Conservation (phyloP, 2,888 invertebrate species). For the Chirona hameri region DNA sequence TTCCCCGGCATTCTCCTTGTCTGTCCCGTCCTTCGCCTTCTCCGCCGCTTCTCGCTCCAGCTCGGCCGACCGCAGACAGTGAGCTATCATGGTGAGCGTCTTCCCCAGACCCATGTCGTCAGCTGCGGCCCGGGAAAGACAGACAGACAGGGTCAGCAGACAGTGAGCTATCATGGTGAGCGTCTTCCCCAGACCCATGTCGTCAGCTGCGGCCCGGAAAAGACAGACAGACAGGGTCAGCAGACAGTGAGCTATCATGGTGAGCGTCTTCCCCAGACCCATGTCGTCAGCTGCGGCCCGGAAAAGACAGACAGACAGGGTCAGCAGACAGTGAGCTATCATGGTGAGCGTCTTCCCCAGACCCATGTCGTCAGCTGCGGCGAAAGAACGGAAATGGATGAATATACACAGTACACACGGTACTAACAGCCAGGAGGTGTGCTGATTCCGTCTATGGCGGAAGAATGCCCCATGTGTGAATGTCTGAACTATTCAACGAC, state of each 20-base stretch:
- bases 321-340: conserved; percentile 40
- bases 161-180: conserved; percentile 41
- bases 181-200: conserved; percentile 43
- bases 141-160: too few relatives aligned
- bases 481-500: too few relatives aligned
- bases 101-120: conserved; percentile 44
- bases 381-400: too few relatives aligned
- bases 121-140: conserved; percentile 54
- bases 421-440: too few relatives aligned
- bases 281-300: conserved; percentile 47
- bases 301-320: too few relatives aligned
- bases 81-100: conserved; percentile 41
- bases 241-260: conserved; percentile 41
- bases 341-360: conserved; percentile 42
- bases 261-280: conserved; percentile 43
- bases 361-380: conserved; percentile 43
- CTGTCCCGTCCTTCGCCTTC: background rate
- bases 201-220: conserved; percentile 52
- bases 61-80: conserved; percentile 39
- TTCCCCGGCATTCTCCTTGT: background rate
- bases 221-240: too few relatives aligned
- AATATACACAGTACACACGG: too few relatives aligned
- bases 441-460: too few relatives aligned
- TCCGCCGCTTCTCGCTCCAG: background rate
- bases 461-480: too few relatives aligned